These are phyloP conservation scores for Dendroctonus valens DNA, from an alignment of 1,140 invertebrate genomes.

Conservation along the genomic window DNA sequence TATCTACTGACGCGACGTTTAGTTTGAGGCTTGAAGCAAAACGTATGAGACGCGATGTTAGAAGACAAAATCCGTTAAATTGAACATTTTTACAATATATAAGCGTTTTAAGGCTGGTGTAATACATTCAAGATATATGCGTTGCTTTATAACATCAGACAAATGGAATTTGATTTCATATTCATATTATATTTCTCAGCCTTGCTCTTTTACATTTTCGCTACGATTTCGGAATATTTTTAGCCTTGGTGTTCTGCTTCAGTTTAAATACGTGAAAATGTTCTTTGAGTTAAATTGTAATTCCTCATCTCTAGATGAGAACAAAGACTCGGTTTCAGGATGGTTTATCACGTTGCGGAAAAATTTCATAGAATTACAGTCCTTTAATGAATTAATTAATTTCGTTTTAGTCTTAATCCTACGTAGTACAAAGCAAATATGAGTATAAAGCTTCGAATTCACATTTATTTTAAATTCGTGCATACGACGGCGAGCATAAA, in stretches of 20 bases:
- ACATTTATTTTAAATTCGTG: too few species aligned
- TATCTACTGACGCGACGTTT: constrained; percentile 7
- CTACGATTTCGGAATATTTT: too few species aligned
- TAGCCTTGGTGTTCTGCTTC: background rate
- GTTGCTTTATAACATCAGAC: constrained; percentile 24
- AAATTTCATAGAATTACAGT: too few species aligned
- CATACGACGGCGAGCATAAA: too few species aligned
- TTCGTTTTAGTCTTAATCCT: too few species aligned
- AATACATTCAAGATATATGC: constrained; percentile 8
- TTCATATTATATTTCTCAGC: constrained; percentile 14
- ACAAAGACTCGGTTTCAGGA: too few species aligned
- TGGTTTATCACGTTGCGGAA: too few species aligned
- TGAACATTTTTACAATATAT: constrained; percentile 23
- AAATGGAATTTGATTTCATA: constrained; percentile 30
- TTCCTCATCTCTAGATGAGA: background rate
- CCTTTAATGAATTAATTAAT: too few species aligned
- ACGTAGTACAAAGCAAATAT: too few species aligned
- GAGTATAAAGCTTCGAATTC: too few species aligned
- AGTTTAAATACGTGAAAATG: background rate
- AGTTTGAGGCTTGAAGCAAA: constrained; percentile 6
- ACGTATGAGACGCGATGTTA: constrained; percentile 10
- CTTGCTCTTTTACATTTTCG: constrained; percentile 1
- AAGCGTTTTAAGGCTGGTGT: constrained; percentile 11
- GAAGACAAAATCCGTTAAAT: constrained; percentile 22
- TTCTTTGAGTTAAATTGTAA: background rate